These are phyloP conservation scores for Leptopilina clavipes DNA, from an alignment of 1,140 invertebrate genomes.

Conservation along the genomic window DNA sequence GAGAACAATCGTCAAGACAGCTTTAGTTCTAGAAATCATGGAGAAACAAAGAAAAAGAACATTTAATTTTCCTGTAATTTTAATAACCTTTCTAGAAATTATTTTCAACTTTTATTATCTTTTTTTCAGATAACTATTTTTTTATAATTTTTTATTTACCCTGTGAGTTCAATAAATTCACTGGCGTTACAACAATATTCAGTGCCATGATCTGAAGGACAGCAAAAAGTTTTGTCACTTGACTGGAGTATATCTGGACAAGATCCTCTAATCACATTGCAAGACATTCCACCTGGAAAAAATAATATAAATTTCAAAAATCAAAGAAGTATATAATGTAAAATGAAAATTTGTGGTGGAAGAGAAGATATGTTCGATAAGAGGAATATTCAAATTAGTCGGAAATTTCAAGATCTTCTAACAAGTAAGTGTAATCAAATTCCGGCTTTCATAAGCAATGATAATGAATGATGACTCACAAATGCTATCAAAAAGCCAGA, in stretches of 20 bases:
- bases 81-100: no score
- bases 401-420: neutral
- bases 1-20: slow-evolving; percentile 48
- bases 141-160: neutral
- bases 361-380: neutral
- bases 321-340: no score
- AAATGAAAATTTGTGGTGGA: no score
- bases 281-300: neutral
- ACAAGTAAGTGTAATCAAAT: neutral
- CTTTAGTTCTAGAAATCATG: slow-evolving; percentile 51
- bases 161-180: neutral
- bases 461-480: slow-evolving; percentile 7
- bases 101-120: no score
- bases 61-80: neutral
- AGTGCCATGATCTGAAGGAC: neutral
- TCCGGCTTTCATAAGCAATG: neutral
- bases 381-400: neutral
- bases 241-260: neutral
- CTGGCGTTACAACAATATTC: no score
- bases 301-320: neutral
- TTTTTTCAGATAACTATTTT: neutral
- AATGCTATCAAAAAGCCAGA: neutral
- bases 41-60: neutral
- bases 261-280: neutral
- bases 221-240: neutral